These are phyloP conservation scores for Epinephelus awoara DNA, from an alignment of 2,797 vertebrate genomes.

Conservation along the genomic window DNA sequence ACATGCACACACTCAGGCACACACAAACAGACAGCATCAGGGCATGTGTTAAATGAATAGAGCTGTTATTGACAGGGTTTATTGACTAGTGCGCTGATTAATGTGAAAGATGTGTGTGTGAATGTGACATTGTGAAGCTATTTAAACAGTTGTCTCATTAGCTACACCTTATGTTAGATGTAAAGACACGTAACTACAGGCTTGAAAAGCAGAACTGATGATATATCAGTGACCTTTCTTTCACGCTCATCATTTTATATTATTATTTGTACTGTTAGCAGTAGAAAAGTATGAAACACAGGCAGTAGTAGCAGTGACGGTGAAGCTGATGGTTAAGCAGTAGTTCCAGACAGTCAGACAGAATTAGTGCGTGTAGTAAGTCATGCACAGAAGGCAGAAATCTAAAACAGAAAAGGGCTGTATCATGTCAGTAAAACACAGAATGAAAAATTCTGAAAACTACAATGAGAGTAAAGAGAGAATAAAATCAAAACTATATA, in stretches of 20 bases:
- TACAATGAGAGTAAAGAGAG: not conserved
- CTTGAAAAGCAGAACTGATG: not conserved
- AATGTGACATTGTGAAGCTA: conserved; percentile 27
- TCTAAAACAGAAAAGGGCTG: not conserved
- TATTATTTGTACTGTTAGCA: not conserved
- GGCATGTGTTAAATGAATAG: conserved; percentile 45
- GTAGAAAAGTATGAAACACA: not conserved
- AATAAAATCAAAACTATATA: no score
- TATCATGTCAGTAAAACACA: not conserved
- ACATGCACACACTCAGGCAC: conserved; percentile 26
- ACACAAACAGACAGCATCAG: not conserved
- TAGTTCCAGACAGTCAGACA: not conserved
- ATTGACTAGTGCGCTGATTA: conserved; percentile 63
- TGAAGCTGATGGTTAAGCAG: not conserved
- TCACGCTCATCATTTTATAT: not conserved
- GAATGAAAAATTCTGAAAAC: not conserved
- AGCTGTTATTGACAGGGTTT: conserved; percentile 54
- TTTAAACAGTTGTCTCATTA: conserved; percentile 36
- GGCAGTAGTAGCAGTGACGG: not conserved
- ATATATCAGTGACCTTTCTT: not conserved
- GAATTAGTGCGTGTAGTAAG: not conserved
- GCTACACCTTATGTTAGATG: conserved; percentile 31
- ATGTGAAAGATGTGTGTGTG: conserved; percentile 59
- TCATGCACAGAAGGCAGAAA: no score
- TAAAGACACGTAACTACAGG: conserved; percentile 14